Percentiles rank a stretch among this genome's conserved stretches.
These are phyloP conservation scores for Galeopsomyia nigrocyanea DNA, from an alignment of 2,888 invertebrate species.

Conservation along the genomic window DNA sequence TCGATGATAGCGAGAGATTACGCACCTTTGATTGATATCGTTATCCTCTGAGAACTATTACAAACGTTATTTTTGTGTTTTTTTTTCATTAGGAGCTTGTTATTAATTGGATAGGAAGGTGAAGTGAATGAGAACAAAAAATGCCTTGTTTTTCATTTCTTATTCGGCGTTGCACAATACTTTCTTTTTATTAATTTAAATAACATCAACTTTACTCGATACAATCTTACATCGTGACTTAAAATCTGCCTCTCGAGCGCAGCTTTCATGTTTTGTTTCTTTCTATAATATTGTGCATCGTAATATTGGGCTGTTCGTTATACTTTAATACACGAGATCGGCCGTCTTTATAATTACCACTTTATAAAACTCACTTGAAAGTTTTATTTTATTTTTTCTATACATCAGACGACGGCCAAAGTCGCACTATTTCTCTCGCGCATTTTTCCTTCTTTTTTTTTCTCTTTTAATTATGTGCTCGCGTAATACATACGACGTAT, in stretches of 20 bases:
- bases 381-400: background rate
- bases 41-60: too few relatives aligned
- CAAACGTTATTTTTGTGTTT: too few relatives aligned
- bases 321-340: background rate
- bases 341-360: background rate
- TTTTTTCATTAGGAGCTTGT: too few relatives aligned
- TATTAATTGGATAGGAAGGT: background rate
- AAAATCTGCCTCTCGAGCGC: slow-evolving; percentile 44
- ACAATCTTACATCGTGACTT: slow-evolving; percentile 59
- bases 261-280: slow-evolving; percentile 43
- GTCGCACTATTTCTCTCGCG: too few relatives aligned
- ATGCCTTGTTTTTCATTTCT: slow-evolving; percentile 16
- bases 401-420: slow-evolving; percentile 1
- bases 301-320: slow-evolving; percentile 45
- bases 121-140: slow-evolving; percentile 3
- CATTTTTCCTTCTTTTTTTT: too few relatives aligned
- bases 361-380: background rate
- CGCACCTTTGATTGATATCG: background rate
- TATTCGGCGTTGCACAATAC: slow-evolving; percentile 42
- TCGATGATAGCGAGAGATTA: background rate
- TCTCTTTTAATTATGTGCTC: slow-evolving; percentile 28
- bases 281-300: slow-evolving; percentile 58
- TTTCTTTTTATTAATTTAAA: slow-evolving; percentile 56
- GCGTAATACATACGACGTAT: slow-evolving; percentile 35
- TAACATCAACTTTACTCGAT: slow-evolving; percentile 66